phyloP scores from a whole-genome alignment of 2,888 invertebrate species.

The Tillus elongatus region DNA sequence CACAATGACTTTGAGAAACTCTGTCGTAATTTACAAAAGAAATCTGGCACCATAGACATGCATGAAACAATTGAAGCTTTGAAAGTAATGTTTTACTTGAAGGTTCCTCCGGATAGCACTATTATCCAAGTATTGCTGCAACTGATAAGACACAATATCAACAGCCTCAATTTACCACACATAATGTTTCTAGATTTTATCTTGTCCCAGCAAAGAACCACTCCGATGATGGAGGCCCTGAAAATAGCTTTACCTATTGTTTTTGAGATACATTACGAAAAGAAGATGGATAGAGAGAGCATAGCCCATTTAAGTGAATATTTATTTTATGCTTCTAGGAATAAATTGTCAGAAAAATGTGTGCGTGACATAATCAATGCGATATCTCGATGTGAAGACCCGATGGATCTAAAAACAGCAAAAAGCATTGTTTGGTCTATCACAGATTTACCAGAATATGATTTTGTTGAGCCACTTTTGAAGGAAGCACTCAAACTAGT shows the following conservation, averaged over 20 bases:
- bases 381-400: conserved; percentile 42
- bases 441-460: conserved; percentile 42
- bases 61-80: conserved; percentile 50
- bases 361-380: conserved; percentile 47
- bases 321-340: conserved; percentile 46
- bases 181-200: conserved; percentile 56
- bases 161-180: conserved; percentile 50
- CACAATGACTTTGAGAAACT: conserved; percentile 50
- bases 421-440: conserved; percentile 50
- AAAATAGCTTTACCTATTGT: conserved; percentile 57
- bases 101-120: conserved; percentile 49
- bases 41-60: conserved; percentile 46
- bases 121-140: conserved; percentile 57
- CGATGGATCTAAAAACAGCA: conserved; percentile 39
- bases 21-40: conserved; percentile 49
- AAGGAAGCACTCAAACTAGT: conserved; percentile 46
- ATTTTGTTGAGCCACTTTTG: conserved; percentile 45
- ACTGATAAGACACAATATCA: conserved; percentile 51
- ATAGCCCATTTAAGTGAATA: conserved; percentile 45
- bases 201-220: conserved; percentile 43
- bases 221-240: conserved; percentile 55
- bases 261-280: conserved; percentile 53
- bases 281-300: conserved; percentile 50
- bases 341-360: conserved; percentile 45
- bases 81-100: conserved; percentile 50